Percentiles rank a stretch among this genome's conserved stretches.
Conservation (phyloP, 2,113 vertebrate species). For the Poeciliopsis retropinna region DNA sequence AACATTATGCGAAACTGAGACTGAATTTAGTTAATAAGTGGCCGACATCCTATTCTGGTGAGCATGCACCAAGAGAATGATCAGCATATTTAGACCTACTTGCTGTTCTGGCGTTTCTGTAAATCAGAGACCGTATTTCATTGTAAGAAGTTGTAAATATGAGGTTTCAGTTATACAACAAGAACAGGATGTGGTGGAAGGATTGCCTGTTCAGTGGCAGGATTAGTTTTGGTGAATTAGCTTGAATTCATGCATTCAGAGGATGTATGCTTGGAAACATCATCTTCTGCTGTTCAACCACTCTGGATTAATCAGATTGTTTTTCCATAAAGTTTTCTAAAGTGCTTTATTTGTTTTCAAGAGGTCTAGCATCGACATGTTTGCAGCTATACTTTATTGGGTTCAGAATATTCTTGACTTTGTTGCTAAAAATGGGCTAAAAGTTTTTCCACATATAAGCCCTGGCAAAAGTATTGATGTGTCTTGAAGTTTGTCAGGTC, state of each 20-base stretch:
- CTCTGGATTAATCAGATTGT: neutral
- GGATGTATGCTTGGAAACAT: conserved; percentile 51
- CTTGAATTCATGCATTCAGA: conserved; percentile 33
- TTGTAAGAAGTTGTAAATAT: neutral
- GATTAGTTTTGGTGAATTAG: conserved; percentile 34
- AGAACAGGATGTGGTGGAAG: conserved; percentile 15
- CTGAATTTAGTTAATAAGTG: conserved; percentile 2
- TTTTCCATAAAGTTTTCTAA: conserved; percentile 2
- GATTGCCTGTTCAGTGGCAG: conserved; percentile 6
- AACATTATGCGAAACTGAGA: conserved; percentile 10
- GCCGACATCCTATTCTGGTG: neutral
- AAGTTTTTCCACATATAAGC: neutral
- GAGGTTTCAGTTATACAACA: neutral
- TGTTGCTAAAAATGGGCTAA: neutral
- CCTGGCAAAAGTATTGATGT: neutral
- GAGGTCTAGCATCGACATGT: neutral
- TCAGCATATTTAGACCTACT: neutral
- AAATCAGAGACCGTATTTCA: neutral
- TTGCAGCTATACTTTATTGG: neutral
- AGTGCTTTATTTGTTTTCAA: neutral
- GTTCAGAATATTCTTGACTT: neutral
- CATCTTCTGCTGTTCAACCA: conserved; percentile 13
- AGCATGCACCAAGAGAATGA: neutral
- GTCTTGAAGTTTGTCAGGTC: neutral
- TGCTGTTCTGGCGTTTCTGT: neutral